Conservation (phyloP, 2,113 vertebrate species). For the Mesocricetus auratus region DNA sequence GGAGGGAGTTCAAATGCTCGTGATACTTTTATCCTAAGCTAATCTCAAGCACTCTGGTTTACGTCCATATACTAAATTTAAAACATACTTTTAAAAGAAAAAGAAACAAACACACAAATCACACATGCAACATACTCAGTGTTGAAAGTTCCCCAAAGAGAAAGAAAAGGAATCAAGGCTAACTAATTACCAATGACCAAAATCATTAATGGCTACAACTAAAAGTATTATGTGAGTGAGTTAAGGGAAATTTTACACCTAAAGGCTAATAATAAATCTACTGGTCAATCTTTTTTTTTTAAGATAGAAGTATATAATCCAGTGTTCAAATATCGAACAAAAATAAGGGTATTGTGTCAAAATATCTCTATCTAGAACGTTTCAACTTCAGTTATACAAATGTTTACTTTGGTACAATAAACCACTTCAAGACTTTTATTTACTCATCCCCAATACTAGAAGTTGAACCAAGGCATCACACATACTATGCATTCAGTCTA, state of each 20-base stretch:
- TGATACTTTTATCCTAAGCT: slow-evolving; percentile 23
- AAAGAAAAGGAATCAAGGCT: not conserved
- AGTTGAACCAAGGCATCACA: not conserved
- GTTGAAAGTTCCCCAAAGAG: not conserved
- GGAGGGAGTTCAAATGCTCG: slow-evolving; percentile 30
- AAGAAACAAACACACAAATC: not conserved
- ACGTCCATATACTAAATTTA: slow-evolving; percentile 45
- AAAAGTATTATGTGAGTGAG: slow-evolving; percentile 39
- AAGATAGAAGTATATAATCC: not conserved
- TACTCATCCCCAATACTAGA: not conserved
- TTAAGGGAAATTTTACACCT: slow-evolving; percentile 3
- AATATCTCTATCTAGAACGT: slow-evolving; percentile 13
- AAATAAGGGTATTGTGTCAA: slow-evolving; percentile 3
- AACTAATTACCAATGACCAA: slow-evolving; percentile 38
- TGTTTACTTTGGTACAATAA: not conserved
- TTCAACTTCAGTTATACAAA: slow-evolving; percentile 21
- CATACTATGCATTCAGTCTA: not conserved
- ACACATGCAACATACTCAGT: not conserved
- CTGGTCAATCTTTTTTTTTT: not conserved
- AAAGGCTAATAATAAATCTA: not conserved
- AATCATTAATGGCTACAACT: not conserved
- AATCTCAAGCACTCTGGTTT: slow-evolving; percentile 31
- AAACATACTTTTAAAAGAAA: not conserved
- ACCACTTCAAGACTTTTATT: not conserved
- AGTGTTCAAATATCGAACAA: not conserved